A percentile compares a stretch with the other conserved stretches of the same genome.
These are phyloP conservation scores for Strigamia maritima DNA, from an alignment of 2,888 invertebrate species.

Conservation along the genomic window DNA sequence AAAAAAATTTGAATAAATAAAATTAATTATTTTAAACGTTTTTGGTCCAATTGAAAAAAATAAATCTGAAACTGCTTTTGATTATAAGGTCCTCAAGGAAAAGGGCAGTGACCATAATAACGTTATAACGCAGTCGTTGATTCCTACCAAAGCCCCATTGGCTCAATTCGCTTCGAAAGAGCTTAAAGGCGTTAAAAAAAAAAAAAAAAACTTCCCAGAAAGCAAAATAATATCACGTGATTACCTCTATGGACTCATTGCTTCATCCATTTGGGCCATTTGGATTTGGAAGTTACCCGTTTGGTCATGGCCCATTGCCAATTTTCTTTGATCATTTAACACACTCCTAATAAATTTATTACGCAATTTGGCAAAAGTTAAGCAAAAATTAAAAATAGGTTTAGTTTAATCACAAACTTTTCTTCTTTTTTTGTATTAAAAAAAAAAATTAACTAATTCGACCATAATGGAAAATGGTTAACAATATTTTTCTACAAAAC, in stretches of 20 bases:
- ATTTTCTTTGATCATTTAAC: conserved; percentile 7
- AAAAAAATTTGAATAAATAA: too few species aligned
- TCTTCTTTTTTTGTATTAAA: background rate
- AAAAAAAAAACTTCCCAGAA: background rate
- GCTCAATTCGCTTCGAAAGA: background rate
- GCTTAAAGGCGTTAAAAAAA: background rate
- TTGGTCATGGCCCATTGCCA: background rate
- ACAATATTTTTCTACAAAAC: background rate
- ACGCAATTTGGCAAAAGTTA: conserved; percentile 9
- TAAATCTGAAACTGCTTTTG: too few species aligned
- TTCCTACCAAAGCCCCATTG: background rate
- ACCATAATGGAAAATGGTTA: too few species aligned
- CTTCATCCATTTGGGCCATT: background rate
- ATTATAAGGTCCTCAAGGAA: too few species aligned
- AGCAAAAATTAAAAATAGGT: conserved; percentile 8
- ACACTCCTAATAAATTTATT: background rate
- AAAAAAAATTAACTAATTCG: too few species aligned
- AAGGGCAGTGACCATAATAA: too few species aligned
- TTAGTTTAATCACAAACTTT: background rate
- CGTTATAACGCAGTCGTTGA: too few species aligned
- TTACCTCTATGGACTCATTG: background rate
- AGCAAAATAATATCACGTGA: background rate
- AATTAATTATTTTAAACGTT: too few species aligned
- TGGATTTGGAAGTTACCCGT: background rate
- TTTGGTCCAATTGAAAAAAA: too few species aligned